Conservation (phyloP, 2,888 invertebrate species). For the Strigamia maritima region DNA sequence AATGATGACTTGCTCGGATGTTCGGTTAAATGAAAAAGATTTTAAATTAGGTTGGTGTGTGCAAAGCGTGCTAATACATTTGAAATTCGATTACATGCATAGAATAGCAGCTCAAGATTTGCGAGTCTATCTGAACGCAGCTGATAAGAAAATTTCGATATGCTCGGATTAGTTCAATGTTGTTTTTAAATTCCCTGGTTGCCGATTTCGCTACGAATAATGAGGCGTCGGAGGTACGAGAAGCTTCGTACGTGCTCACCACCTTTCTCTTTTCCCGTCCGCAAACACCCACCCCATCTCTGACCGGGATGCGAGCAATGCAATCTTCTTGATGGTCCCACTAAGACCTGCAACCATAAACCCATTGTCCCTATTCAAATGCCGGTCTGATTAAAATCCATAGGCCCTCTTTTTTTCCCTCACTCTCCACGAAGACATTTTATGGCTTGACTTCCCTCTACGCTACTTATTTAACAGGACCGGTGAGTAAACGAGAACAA, state of each 20-base stretch:
- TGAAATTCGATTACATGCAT: constrained; percentile 40
- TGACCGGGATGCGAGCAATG: constrained; percentile 36
- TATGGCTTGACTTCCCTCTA: constrained; percentile 37
- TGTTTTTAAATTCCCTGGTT: constrained; percentile 38
- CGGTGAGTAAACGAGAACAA: constrained; percentile 35
- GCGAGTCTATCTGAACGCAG: constrained; percentile 39
- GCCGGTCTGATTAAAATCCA: constrained; percentile 40
- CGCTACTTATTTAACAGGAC: constrained; percentile 38
- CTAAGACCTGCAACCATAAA: constrained; percentile 39
- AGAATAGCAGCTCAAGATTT: constrained; percentile 37
- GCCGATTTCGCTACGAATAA: constrained; percentile 39
- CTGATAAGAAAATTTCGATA: constrained; percentile 41
- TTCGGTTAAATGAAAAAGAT: constrained; percentile 26
- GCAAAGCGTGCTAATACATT: constrained; percentile 25
- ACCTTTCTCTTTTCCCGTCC: constrained; percentile 30
- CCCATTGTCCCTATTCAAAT: constrained; percentile 40
- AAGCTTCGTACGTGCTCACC: constrained; percentile 18
- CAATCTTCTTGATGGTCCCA: constrained; percentile 40
- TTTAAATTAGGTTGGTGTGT: constrained; percentile 30
- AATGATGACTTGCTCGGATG: not conserved
- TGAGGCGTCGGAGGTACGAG: constrained; percentile 37
- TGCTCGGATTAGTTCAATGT: constrained; percentile 41
- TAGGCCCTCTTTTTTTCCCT: constrained; percentile 28
- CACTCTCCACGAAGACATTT: constrained; percentile 31
- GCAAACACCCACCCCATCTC: constrained; percentile 31